Percentiles rank a stretch among this genome's conserved stretches.
Conservation (phyloP, 2,797 vertebrate genomes). For the Anas flavirostris region DNA sequence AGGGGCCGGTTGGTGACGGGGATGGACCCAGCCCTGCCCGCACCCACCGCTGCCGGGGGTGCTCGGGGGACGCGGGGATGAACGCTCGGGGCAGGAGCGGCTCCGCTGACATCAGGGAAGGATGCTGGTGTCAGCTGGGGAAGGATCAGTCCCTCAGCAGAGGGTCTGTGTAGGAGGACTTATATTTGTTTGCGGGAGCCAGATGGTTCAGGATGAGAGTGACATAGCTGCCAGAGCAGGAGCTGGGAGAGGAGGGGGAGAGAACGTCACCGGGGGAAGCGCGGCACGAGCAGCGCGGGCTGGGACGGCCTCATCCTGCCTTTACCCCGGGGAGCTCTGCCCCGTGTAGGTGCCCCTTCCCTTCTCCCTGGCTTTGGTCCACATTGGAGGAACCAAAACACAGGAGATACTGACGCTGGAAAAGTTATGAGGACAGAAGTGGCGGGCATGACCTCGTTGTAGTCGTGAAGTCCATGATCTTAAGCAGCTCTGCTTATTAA, state of each 20-base stretch:
- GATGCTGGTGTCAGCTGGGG: neutral
- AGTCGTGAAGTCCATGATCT: neutral
- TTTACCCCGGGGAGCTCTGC: fast-evolving
- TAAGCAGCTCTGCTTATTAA: conserved; percentile 38
- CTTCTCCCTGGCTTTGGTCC: neutral
- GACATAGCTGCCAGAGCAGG: conserved; percentile 29
- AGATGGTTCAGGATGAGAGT: conserved; percentile 61
- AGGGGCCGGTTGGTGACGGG: fast-evolving
- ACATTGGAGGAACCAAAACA: neutral
- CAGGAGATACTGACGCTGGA: fast-evolving
- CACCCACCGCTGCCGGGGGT: fast-evolving
- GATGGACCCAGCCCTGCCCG: neutral
- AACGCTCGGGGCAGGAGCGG: fast-evolving
- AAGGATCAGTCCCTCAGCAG: conserved; percentile 50
- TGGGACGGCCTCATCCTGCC: fast-evolving
- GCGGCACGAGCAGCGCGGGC: neutral
- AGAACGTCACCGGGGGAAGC: neutral
- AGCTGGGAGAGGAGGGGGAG: neutral
- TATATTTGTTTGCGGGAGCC: conserved; percentile 61
- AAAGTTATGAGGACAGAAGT: conserved; percentile 15
- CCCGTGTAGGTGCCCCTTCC: neutral
- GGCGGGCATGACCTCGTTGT: neutral
- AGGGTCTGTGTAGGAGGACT: conserved; percentile 61
- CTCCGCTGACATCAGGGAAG: neutral
- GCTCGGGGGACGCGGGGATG: fast-evolving